These are phyloP conservation scores for Eonycteris spelaea DNA, from an alignment of 2,113 vertebrate genomes.

Conservation along the genomic window DNA sequence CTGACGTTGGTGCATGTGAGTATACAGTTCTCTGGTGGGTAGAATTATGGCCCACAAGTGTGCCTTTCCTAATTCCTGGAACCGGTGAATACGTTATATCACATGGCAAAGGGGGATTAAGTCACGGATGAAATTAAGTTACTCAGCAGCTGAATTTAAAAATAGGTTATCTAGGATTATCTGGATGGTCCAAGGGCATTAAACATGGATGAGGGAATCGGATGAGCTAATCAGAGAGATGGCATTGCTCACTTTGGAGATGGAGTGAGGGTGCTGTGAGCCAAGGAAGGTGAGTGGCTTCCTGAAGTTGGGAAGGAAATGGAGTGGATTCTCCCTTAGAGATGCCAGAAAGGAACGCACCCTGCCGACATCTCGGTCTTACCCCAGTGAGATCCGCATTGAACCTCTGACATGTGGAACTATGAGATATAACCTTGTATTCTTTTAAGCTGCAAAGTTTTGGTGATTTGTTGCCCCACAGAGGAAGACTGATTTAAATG, in stretches of 20 bases:
- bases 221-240: background rate
- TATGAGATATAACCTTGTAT: too few relatives aligned
- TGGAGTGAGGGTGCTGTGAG: rapidly evolving
- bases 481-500: background rate
- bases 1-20: too few relatives aligned
- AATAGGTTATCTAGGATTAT: background rate
- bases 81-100: background rate
- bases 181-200: background rate
- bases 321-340: background rate
- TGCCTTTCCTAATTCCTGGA: too few relatives aligned
- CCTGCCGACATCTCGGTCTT: background rate
- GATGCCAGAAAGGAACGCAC: background rate
- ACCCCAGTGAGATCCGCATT: rapidly evolving
- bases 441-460: background rate
- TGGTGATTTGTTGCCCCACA: background rate
- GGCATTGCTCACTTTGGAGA: background rate
- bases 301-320: background rate
- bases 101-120: background rate
- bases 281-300: background rate
- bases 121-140: background rate
- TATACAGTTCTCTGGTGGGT: background rate
- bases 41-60: background rate
- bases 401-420: background rate
- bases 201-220: background rate
- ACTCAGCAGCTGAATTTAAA: background rate